A percentile compares a stretch with the other conserved stretches of the same genome.
phyloP scores from a whole-genome alignment of 1,140 invertebrate species.

The Monochamus saltuarius region DNA sequence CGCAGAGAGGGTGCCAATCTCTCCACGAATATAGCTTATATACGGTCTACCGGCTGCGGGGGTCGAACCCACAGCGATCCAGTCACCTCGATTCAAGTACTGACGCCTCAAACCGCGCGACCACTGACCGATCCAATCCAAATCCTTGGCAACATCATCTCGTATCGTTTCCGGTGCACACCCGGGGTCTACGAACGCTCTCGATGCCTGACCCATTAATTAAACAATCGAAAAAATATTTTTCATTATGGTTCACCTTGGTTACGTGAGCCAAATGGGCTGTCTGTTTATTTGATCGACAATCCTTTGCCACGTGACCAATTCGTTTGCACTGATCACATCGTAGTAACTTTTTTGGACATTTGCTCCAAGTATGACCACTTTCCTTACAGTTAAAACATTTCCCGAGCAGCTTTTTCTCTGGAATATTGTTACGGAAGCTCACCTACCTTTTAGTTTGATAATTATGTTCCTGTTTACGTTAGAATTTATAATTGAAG shows the following conservation, averaged over 20 bases:
- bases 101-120: too few relatives aligned
- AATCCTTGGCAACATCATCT: not conserved
- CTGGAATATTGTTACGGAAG: too few relatives aligned
- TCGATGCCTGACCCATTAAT: not conserved
- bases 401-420: not conserved
- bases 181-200: slow-evolving; percentile 3
- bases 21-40: too few relatives aligned
- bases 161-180: not conserved
- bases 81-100: too few relatives aligned
- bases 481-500: too few relatives aligned
- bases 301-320: slow-evolving; percentile 4
- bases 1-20: too few relatives aligned
- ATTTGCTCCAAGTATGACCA: not conserved
- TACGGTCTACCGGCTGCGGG: too few relatives aligned
- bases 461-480: too few relatives aligned
- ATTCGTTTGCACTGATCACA: not conserved
- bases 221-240: slow-evolving; percentile 1
- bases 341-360: not conserved
- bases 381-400: not conserved
- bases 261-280: too few relatives aligned
- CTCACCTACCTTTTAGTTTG: too few relatives aligned
- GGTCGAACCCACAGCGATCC: too few relatives aligned
- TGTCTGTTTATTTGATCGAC: not conserved
- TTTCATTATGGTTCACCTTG: not conserved
- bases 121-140: too few relatives aligned